These are phyloP conservation scores for Bilobella aurantiaca DNA, from an alignment of 1,140 invertebrate genomes.

Conservation along the genomic window DNA sequence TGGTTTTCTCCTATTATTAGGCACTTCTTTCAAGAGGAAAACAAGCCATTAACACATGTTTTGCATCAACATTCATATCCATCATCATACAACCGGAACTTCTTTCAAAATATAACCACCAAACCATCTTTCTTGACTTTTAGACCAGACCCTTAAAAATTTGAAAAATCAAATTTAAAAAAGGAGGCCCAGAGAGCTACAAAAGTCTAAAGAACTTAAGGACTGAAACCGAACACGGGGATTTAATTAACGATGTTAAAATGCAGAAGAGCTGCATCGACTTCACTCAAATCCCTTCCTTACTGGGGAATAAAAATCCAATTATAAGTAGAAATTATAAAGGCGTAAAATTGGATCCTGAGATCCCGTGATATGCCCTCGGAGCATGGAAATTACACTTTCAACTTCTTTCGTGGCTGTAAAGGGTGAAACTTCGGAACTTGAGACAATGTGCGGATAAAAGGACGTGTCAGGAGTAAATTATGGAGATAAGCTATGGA, in stretches of 20 bases:
- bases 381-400: background rate
- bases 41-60: constrained; percentile 34
- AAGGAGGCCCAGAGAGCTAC: too few relatives aligned
- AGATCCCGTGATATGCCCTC: background rate
- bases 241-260: too few relatives aligned
- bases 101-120: too few relatives aligned
- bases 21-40: too few relatives aligned
- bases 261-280: too few relatives aligned
- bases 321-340: background rate
- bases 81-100: constrained; percentile 21
- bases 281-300: too few relatives aligned
- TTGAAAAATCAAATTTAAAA: too few relatives aligned
- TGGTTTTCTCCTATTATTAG: too few relatives aligned
- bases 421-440: background rate
- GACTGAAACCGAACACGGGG: too few relatives aligned
- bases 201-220: too few relatives aligned
- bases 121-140: too few relatives aligned
- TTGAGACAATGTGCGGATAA: constrained; percentile 2
- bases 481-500: background rate
- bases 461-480: constrained; percentile 3
- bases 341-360: background rate
- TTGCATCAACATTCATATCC: constrained; percentile 30
- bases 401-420: background rate
- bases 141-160: too few relatives aligned
- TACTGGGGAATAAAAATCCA: background rate